Percentiles rank a stretch among this genome's conserved stretches.
phyloP scores from a whole-genome alignment of 2,888 invertebrate genomes.

The Scaptomyza caliginosa region DNA sequence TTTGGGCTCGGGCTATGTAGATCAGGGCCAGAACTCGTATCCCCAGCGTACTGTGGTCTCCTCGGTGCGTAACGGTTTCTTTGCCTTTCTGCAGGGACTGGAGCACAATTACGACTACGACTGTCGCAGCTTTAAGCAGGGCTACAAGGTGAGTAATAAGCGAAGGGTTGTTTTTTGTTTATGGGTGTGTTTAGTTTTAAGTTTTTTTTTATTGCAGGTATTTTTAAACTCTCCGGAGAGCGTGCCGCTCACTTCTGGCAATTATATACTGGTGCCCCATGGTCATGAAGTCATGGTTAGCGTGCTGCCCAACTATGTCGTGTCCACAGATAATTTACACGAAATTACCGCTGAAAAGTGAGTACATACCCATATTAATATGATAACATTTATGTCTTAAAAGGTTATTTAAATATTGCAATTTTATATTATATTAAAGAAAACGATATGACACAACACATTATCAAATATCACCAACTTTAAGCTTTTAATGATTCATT shows the following conservation, averaged over 20 bases:
- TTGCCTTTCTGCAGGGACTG: slow-evolving; percentile 86
- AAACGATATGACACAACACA: no score
- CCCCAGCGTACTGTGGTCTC: slow-evolving; percentile 88
- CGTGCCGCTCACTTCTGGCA: slow-evolving; percentile 81
- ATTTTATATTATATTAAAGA: no score
- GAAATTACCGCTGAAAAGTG: slow-evolving; percentile 85
- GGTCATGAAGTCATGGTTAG: slow-evolving; percentile 87
- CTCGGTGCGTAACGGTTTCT: slow-evolving; percentile 88
- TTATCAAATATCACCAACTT: not conserved
- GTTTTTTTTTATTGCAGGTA: slow-evolving; percentile 60
- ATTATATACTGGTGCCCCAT: slow-evolving; percentile 82
- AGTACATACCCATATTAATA: slow-evolving; percentile 11
- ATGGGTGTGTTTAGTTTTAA: slow-evolving; percentile 6
- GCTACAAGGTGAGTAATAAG: slow-evolving; percentile 86
- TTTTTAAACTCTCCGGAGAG: slow-evolving; percentile 83
- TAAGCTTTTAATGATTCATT: not conserved
- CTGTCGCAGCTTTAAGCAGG: slow-evolving; percentile 89
- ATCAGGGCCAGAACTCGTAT: slow-evolving; percentile 86
- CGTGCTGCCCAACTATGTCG: slow-evolving; percentile 90
- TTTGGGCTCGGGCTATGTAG: slow-evolving; percentile 87
- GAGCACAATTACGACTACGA: slow-evolving; percentile 88
- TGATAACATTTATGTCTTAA: not conserved
- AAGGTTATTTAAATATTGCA: not conserved
- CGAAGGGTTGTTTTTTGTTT: no score
- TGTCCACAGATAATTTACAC: slow-evolving; percentile 87